These are phyloP conservation scores for Muscicapa adusta DNA, from an alignment of 2,113 vertebrate genomes.

Conservation along the genomic window DNA sequence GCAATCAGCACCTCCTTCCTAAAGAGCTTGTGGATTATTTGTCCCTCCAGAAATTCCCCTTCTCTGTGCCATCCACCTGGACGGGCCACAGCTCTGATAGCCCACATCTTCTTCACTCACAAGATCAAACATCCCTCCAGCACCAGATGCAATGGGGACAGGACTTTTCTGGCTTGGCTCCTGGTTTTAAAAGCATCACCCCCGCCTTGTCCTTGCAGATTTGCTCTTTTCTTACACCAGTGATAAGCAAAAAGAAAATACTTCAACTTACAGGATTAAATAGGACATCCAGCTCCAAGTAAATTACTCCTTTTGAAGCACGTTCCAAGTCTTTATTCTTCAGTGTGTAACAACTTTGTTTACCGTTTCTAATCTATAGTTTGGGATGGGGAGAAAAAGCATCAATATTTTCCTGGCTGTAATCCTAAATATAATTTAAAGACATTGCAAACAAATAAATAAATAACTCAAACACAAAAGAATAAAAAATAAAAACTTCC, in stretches of 20 bases:
- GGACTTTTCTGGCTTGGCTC: neutral
- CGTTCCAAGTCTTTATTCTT: conserved; percentile 90
- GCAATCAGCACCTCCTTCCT: neutral
- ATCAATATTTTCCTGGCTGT: neutral
- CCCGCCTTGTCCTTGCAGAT: neutral
- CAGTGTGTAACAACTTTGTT: conserved; percentile 77
- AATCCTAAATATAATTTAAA: conserved; percentile 20
- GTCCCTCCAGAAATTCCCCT: neutral
- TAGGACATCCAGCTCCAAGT: conserved; percentile 87
- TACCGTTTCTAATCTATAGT: conserved; percentile 85
- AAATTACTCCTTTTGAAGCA: conserved; percentile 86
- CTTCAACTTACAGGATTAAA: conserved; percentile 87
- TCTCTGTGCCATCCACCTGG: neutral
- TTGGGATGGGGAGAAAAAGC: conserved; percentile 34
- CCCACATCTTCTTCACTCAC: neutral
- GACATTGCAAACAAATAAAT: neutral
- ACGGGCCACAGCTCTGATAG: neutral
- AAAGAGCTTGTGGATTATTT: neutral
- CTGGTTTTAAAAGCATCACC: neutral
- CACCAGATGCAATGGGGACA: neutral
- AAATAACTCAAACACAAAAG: neutral
- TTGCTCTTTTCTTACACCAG: neutral
- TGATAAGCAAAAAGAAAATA: neutral
- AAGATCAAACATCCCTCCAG: neutral
- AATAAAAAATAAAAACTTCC: neutral